Evolutionary conservation across 2,113 vertebrate genomes (phyloP).

Genomic region (Boleophthalmus pectinirostris): DNA sequence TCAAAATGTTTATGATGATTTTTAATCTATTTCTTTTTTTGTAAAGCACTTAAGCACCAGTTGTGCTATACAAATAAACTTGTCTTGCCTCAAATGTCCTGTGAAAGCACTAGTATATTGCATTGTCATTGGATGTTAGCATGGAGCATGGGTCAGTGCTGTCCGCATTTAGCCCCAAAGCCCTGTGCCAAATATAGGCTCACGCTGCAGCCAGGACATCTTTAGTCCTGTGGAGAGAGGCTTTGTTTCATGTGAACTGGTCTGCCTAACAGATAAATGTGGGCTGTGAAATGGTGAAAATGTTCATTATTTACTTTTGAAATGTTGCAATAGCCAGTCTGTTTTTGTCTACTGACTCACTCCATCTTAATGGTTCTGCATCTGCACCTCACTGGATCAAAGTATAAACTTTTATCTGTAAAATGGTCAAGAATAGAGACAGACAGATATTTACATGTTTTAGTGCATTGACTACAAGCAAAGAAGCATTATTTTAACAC

Average conservation of each 20-base stretch:
- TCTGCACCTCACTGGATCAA: too few relatives aligned
- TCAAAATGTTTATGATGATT: too few relatives aligned
- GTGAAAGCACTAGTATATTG: neutral
- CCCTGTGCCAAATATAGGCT: conserved; percentile 8
- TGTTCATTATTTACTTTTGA: neutral
- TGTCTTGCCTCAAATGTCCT: too few relatives aligned
- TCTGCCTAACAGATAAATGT: neutral
- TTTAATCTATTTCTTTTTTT: too few relatives aligned
- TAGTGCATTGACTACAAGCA: too few relatives aligned
- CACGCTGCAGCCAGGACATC: conserved; percentile 5
- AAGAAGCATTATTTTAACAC: too few relatives aligned
- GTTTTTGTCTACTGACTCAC: neutral
- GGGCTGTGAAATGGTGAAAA: neutral
- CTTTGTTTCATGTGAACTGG: neutral
- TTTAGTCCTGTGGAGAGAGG: conserved; percentile 10
- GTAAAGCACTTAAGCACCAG: too few relatives aligned
- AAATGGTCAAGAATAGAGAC: neutral
- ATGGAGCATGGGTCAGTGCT: neutral
- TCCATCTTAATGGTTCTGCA: too few relatives aligned
- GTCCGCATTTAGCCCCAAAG: conserved; percentile 2
- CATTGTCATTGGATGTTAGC: neutral
- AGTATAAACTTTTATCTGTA: neutral
- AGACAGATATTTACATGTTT: too few relatives aligned
- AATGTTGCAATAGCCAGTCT: too few relatives aligned
- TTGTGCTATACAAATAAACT: too few relatives aligned